Evolutionary conservation across 2,797 vertebrate genomes (phyloP).

Genomic region (Dryobates pubescens): DNA sequence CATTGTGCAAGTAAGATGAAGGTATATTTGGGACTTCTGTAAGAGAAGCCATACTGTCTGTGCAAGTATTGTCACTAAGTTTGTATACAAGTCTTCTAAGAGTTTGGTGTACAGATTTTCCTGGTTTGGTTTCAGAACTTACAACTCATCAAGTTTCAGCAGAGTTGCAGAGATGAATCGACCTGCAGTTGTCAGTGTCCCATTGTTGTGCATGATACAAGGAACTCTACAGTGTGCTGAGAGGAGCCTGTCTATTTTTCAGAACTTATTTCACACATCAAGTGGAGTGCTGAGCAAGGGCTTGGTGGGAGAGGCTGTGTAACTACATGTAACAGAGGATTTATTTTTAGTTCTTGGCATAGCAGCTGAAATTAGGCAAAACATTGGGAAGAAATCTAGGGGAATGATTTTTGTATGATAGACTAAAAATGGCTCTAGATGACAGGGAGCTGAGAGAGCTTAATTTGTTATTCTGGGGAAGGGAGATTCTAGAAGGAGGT

Average conservation of each 20-base stretch:
- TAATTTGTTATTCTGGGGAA: background rate
- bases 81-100: background rate
- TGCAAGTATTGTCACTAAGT: background rate
- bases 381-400: background rate
- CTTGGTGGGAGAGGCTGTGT: background rate
- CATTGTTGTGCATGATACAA: background rate
- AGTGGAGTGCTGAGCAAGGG: background rate
- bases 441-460: background rate
- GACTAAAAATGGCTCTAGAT: slow-evolving; percentile 15
- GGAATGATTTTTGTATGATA: background rate
- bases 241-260: background rate
- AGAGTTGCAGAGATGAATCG: background rate
- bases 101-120: background rate
- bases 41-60: accelerated
- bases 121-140: background rate
- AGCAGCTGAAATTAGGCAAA: slow-evolving; percentile 34
- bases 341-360: slow-evolving; percentile 31
- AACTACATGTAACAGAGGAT: background rate
- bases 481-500: background rate
- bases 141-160: background rate
- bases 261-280: background rate
- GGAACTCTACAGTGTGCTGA: background rate
- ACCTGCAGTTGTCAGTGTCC: background rate
- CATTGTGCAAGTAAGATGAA: background rate
- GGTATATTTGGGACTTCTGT: background rate